A percentile compares a stretch with the other conserved stretches of the same genome.
Conservation (phyloP, 1,140 invertebrate species). For the Aphelenchoides besseyi region DNA sequence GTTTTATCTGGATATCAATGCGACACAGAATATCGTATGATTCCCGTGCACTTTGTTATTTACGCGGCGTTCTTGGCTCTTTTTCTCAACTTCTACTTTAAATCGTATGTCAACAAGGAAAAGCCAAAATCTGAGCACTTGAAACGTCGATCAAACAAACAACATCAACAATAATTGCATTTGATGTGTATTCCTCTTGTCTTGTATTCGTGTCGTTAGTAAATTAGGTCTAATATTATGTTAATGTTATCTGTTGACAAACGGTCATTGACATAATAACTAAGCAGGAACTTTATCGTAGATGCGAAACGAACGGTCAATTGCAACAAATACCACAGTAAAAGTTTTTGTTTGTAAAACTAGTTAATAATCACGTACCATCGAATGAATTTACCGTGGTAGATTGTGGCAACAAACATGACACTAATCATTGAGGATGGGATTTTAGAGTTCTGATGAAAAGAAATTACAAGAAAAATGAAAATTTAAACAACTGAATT, state of each 20-base stretch:
- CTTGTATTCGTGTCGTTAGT: too few relatives aligned
- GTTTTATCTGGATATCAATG: conserved; percentile 21
- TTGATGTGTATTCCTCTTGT: too few relatives aligned
- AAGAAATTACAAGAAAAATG: background rate
- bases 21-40: conserved; percentile 20
- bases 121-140: background rate
- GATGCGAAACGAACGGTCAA: too few relatives aligned
- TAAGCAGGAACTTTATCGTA: too few relatives aligned
- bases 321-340: too few relatives aligned
- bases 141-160: too few relatives aligned
- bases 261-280: too few relatives aligned
- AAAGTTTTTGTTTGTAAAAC: background rate
- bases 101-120: conserved; percentile 12
- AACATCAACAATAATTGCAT: too few relatives aligned
- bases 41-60: conserved; percentile 29
- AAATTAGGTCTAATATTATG: too few relatives aligned
- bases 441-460: background rate
- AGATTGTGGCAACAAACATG: background rate
- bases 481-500: background rate
- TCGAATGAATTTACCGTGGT: background rate
- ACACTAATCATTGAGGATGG: background rate
- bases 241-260: too few relatives aligned
- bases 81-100: conserved; percentile 28
- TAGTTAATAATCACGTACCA: background rate
- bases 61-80: conserved; percentile 29